Evolutionary conservation across 2,113 vertebrate genomes (phyloP), one percentile per base, ranked within the genome.

Genomic region (Pangasianodon hypophthalmus): DNA sequence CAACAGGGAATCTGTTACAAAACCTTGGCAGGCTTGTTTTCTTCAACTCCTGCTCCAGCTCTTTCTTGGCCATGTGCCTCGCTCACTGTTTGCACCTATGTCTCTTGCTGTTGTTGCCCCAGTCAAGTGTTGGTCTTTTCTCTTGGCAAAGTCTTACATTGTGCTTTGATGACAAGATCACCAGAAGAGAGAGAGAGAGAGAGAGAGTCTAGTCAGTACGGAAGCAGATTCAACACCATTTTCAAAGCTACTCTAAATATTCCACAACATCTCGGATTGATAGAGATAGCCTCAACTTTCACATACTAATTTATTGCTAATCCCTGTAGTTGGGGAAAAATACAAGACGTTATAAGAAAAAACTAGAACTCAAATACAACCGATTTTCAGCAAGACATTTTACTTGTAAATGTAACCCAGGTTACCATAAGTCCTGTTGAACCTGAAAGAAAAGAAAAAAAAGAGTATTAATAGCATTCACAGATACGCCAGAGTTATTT

Each of bases 141-240:
- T 81, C 50, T 54, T n/a, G 14, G 26, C 79, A 81, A 52, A 54
- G 29, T 81, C 79, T 81, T n/a, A n/a, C 14, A 54, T 16, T 32
- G 29, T 52, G 48, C 26, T 13, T 50, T 79, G 75, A 50, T 79
- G 44, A 29, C 75, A 50, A 77, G 19, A 24, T 41, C 77, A 48
- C 44, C 46, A 48, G 9, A 48, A 32, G 29, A 52, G 26, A 52
- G 24, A 50, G 41, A 24, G 13, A 32, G 32, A 77, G 29, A 41
- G 21, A 48, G 24, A 50, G 46, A 56, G 77, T 18, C 11, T n/a
- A 46, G 41, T 46, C 44, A 26, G 41, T 48, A 79, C 48, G n/a
- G 24, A 80, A 80, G 77, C 48, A 80, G 48, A 81, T 81, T 52
- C 48, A 81, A 6, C 48, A 79, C 24, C 75, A 79, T 79, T 77